A percentile compares a stretch with the other conserved stretches of the same genome.
Conservation (phyloP, 1,140 invertebrate species). For the Panagrolaimus sp. region DNA sequence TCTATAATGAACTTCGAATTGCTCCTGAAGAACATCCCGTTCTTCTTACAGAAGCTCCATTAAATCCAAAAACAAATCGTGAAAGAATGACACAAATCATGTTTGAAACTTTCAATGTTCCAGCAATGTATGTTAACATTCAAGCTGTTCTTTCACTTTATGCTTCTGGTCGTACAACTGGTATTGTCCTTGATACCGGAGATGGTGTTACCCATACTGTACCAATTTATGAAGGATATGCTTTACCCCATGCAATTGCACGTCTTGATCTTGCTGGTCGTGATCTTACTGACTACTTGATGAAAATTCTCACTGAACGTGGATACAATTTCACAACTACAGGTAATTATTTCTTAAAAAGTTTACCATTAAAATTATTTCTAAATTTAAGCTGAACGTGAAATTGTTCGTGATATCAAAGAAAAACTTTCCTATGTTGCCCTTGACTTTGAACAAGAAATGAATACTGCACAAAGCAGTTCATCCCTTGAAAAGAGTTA, state of each 20-base stretch:
- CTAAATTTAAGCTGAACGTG: slow-evolving; percentile 70
- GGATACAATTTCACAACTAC: slow-evolving; percentile 91
- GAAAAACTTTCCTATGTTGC: slow-evolving; percentile 69
- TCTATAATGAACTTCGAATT: slow-evolving; percentile 64
- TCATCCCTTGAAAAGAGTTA: slow-evolving; percentile 86
- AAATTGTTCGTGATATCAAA: slow-evolving; percentile 88
- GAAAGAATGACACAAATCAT: slow-evolving; percentile 66
- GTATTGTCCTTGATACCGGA: slow-evolving; percentile 83
- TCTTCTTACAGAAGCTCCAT: slow-evolving; percentile 60
- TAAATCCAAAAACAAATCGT: slow-evolving; percentile 61
- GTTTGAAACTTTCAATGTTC: slow-evolving; percentile 87
- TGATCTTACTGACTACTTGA: slow-evolving; percentile 87
- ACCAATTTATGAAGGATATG: slow-evolving; percentile 81
- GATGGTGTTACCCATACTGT: slow-evolving; percentile 89
- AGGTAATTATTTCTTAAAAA: too few species aligned
- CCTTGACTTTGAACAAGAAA: slow-evolving; percentile 74
- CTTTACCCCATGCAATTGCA: slow-evolving; percentile 71
- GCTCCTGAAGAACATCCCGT: slow-evolving; percentile 63
- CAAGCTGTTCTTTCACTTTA: slow-evolving; percentile 85
- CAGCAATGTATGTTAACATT: slow-evolving; percentile 73
- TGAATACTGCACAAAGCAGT: slow-evolving; percentile 83
- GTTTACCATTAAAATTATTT: slow-evolving; percentile 49
- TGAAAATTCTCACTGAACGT: slow-evolving; percentile 90
- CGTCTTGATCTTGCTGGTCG: slow-evolving; percentile 84
- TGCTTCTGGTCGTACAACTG: slow-evolving; percentile 86